These are phyloP conservation scores for Microcebus jonahi DNA, from an alignment of 2,113 vertebrate species.

Conservation along the genomic window DNA sequence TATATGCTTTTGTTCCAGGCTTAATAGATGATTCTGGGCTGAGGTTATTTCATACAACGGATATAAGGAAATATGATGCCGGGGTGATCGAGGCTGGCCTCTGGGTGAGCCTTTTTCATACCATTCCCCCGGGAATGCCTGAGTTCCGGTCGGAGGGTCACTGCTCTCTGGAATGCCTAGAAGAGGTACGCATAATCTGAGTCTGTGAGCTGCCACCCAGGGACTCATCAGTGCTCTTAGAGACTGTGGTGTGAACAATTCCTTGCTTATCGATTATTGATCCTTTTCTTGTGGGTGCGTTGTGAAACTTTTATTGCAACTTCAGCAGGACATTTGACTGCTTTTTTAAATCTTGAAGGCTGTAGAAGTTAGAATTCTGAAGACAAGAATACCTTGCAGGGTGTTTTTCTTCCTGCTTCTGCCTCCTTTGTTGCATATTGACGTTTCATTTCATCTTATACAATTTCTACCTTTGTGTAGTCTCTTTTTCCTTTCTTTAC, in stretches of 20 bases:
- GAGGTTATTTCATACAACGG: slow-evolving; percentile 88
- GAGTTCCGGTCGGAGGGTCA: slow-evolving; percentile 92
- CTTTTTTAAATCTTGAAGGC: neutral
- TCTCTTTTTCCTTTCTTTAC: neutral
- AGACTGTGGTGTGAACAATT: neutral
- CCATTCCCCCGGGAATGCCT: slow-evolving; percentile 91
- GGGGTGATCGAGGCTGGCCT: slow-evolving; percentile 93
- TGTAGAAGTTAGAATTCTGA: neutral
- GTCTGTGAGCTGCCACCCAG: neutral
- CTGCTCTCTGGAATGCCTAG: slow-evolving; percentile 91
- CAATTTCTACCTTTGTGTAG: neutral
- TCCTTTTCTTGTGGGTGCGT: neutral
- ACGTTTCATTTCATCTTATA: neutral
- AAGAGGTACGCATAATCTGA: slow-evolving; percentile 86
- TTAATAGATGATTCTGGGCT: slow-evolving; percentile 92
- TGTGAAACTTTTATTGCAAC: neutral
- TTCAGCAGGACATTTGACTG: neutral
- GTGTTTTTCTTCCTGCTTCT: neutral
- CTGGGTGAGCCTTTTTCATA: slow-evolving; percentile 94
- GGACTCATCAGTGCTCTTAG: neutral
- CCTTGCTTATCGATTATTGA: neutral
- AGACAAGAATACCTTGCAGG: neutral
- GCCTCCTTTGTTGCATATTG: neutral
- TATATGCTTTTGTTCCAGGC: slow-evolving; percentile 84
- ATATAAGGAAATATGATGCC: slow-evolving; percentile 89